phyloP scores from a whole-genome alignment of 37 sponge, comb jelly and placozoan species.

The Spongilla lacustris region DNA sequence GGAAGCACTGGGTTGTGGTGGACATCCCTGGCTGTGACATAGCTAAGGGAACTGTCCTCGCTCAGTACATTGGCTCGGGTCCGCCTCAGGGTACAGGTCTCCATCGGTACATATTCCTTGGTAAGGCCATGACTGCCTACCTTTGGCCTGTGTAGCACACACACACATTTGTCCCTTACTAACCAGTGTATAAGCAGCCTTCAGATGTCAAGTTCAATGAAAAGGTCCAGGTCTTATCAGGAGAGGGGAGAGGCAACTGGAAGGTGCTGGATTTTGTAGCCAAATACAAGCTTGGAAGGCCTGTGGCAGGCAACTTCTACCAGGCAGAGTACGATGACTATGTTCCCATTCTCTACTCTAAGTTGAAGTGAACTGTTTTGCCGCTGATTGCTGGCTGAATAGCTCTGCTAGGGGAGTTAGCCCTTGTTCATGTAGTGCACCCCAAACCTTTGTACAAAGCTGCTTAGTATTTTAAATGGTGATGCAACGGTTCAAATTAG shows the following conservation, averaged over 20 bases:
- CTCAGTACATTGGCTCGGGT: constrained; percentile 77
- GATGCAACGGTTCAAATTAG: too few species aligned
- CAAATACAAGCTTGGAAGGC: constrained; percentile 78
- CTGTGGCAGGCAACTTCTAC: constrained; percentile 88
- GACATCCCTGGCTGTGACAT: constrained; percentile 78
- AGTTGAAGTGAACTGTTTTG: background rate
- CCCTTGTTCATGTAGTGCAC: too few species aligned
- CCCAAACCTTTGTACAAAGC: too few species aligned
- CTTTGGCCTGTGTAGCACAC: too few species aligned
- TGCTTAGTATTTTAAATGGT: too few species aligned
- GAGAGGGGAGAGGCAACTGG: constrained; percentile 43
- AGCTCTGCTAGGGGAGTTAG: too few species aligned
- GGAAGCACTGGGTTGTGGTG: constrained; percentile 89
- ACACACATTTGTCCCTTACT: background rate
- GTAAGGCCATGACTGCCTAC: constrained; percentile 8
- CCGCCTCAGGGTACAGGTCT: constrained; percentile 87
- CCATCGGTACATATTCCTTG: constrained; percentile 82
- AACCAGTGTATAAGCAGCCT: constrained; percentile 68
- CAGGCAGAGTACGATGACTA: constrained; percentile 93
- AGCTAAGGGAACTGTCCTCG: constrained; percentile 58
- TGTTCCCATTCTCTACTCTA: constrained; percentile 81
- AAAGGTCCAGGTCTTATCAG: constrained; percentile 27
- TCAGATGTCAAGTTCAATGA: constrained; percentile 55
- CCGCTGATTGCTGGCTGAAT: too few species aligned
- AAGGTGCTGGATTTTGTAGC: constrained; percentile 54